Evolutionary conservation across 2,888 invertebrate species (phyloP).

Genomic region (Atrina japonica): DNA sequence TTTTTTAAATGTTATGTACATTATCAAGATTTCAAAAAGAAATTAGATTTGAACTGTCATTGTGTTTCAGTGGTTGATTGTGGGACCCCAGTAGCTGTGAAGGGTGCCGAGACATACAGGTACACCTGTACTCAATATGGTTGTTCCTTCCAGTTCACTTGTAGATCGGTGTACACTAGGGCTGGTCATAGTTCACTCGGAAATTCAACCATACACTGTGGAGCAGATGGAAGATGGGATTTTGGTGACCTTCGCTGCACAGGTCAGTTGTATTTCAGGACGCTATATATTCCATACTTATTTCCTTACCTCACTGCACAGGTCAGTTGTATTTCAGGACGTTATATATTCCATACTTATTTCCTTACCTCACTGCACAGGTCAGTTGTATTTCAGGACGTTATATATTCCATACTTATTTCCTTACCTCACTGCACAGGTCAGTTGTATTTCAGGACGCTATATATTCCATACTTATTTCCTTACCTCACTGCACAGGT

Average conservation of each 20-base stretch:
- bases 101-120: constrained; percentile 49
- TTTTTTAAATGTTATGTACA: too few species aligned
- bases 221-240: constrained; percentile 97
- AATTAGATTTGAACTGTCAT: not conserved
- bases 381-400: too few species aligned
- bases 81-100: constrained; percentile 50
- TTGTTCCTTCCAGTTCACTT: constrained; percentile 62
- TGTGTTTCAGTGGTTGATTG: constrained; percentile 58
- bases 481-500: too few species aligned
- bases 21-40: too few species aligned
- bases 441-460: too few species aligned
- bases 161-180: constrained; percentile 83
- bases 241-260: constrained; percentile 98
- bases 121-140: constrained; percentile 52
- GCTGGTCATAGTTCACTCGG: constrained; percentile 91
- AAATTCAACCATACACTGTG: constrained; percentile 93
- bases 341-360: too few species aligned
- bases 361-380: too few species aligned
- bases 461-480: too few species aligned
- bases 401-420: too few species aligned
- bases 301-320: too few species aligned
- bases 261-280: constrained; percentile 80
- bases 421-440: too few species aligned
- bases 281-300: not conserved
- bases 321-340: too few species aligned